phyloP scores from a whole-genome alignment of 1,140 invertebrate species.

The Drosophila ironensis region DNA sequence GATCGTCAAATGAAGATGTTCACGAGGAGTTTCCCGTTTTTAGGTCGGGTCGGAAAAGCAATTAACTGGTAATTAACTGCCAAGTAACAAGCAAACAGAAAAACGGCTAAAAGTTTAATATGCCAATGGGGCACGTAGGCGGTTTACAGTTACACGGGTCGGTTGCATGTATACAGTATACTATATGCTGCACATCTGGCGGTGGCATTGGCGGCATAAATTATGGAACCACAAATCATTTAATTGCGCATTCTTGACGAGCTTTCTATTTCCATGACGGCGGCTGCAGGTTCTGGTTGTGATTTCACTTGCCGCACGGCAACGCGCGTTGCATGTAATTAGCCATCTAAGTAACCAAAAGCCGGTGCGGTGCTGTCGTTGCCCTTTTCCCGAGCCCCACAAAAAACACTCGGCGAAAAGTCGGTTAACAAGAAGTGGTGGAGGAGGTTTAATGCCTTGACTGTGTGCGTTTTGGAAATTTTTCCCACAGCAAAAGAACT shows the following conservation, averaged over 20 bases:
- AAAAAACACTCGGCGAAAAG: not conserved
- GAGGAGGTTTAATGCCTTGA: too few relatives aligned
- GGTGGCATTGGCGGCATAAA: slow-evolving; percentile 50
- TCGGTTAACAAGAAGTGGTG: too few relatives aligned
- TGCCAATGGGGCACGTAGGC: slow-evolving; percentile 13
- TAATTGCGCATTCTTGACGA: slow-evolving; percentile 36
- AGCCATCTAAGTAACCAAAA: too few relatives aligned
- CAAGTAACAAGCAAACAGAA: not conserved
- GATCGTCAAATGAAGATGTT: slow-evolving; percentile 19
- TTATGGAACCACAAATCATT: slow-evolving; percentile 40
- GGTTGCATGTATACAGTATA: slow-evolving; percentile 35
- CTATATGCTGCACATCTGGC: too few relatives aligned
- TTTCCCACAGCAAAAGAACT: too few relatives aligned
- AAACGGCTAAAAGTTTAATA: slow-evolving; percentile 25
- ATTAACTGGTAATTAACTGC: slow-evolving; percentile 56
- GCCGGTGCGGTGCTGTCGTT: too few relatives aligned
- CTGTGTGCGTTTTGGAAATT: too few relatives aligned
- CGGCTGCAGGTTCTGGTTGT: slow-evolving; percentile 28
- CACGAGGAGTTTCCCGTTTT: slow-evolving; percentile 9
- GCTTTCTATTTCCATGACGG: slow-evolving; percentile 59
- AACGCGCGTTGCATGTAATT: slow-evolving; percentile 40
- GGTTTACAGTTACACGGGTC: slow-evolving; percentile 5
- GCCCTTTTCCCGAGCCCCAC: too few relatives aligned
- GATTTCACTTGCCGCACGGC: slow-evolving; percentile 55
- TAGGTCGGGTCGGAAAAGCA: slow-evolving; percentile 34